phyloP scores from a whole-genome alignment of 2,888 invertebrate species.

The Ophioninae sp. region DNA sequence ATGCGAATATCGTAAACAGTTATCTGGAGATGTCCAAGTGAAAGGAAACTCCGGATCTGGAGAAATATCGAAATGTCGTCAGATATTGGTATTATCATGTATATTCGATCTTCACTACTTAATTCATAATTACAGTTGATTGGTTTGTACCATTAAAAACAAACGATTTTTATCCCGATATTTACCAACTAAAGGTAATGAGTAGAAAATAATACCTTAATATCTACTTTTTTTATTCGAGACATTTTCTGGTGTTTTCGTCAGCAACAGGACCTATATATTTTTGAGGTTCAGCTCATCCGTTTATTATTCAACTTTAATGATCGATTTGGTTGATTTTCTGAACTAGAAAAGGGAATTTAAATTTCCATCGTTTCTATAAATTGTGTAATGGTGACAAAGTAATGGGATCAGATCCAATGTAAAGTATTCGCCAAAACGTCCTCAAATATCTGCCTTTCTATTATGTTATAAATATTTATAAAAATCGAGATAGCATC shows the following conservation, averaged over 20 bases:
- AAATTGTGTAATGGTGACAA: background rate
- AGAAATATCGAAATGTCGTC: background rate
- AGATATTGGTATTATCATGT: background rate
- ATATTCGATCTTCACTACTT: background rate
- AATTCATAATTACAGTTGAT: background rate
- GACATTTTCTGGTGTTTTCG: background rate
- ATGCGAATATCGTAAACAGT: background rate
- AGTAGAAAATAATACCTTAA: background rate
- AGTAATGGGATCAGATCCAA: background rate
- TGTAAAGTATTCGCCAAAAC: background rate
- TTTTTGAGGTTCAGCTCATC: background rate
- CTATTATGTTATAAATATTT: background rate
- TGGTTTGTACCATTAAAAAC: background rate
- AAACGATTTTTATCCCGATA: background rate
- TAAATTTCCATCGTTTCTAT: background rate
- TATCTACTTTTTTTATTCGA: background rate
- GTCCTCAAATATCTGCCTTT: background rate
- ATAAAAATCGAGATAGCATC: background rate
- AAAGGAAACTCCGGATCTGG: background rate
- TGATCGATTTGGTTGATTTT: too few species aligned
- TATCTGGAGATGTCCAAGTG: background rate
- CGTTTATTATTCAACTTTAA: background rate
- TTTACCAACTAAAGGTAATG: background rate
- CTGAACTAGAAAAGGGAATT: too few species aligned
- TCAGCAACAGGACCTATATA: background rate